Base-by-base conservation (phyloP, 2,797 vertebrate genomes). In the Acestrorhynchus altus region DNA sequence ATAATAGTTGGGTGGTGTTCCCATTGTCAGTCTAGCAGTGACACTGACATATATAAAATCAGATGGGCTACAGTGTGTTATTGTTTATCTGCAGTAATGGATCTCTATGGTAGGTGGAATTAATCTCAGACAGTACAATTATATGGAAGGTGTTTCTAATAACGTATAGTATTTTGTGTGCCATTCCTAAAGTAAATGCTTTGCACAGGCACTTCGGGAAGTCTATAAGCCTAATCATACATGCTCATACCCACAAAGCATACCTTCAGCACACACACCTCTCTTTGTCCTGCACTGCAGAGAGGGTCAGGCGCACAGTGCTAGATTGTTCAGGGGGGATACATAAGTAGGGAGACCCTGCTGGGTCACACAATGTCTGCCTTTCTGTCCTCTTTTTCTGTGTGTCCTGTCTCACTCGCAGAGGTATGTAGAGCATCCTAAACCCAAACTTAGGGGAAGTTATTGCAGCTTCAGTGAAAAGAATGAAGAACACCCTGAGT, bases 311-410 rank as follows among this genome's bases (percentile, higher is more conserved):
- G 61, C 35, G 75, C 72, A 92, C 89, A 94, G 91, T 84, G 83
- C 84, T 22, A 59, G 87, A 90, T 92, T 94, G 93, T 92, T 91
- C 85, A 72, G 59, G 12, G 26, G 87, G 76, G 44, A 81, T 88
- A 86, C 84, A 87, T 75, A 83, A 83, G 78, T 84, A 78, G 52
- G 35, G 83, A 73, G 87, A 80, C 81, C 84, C 81, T 59, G 60
- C 67, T 63, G 49, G 82, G 79, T 84, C 90, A 83, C 86, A 92
- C 89, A 92, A 89, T 88, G 84, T 47, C 61, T 67, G 72, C 83
- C 77, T 88, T 89, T 90, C 81, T 88, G 24, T 86, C 78, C 76
- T 22, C 77, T 76, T 70, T 81, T 73, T 28, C 22, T 60, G 81
- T 47, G 59, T 83, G 85, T 89, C 83, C 83, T 84, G 54, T 72